Evolutionary conservation across 2,113 vertebrate species (phyloP), one percentile per base, ranked within the genome.

Genomic region (Solea solea): DNA sequence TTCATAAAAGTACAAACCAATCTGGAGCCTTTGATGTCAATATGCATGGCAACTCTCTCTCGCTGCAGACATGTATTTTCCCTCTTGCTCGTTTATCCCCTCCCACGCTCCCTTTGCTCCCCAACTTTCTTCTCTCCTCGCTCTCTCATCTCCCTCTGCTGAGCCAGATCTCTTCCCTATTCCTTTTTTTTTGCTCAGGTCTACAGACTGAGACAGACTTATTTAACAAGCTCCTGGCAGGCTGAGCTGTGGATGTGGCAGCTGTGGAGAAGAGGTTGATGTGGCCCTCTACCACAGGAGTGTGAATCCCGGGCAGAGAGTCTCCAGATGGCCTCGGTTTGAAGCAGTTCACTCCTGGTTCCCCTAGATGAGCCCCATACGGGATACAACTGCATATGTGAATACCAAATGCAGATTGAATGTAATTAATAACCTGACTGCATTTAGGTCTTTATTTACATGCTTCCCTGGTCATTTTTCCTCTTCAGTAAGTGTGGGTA

Each of bases 271-370:
- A 56, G 80, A 64, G 71, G 82, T 69, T 80, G 79, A 81, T 88
- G 74, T 82, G 58, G 72, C 69, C 81, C 67, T 71, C 71, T 81
- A 65, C 83, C 83, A 84, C 83, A 81, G 79, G 86, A 88, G 88
- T 87, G 71, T 81, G 80, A 87, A 78, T 90, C 87, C 88, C 88
- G 73, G 68, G 70, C 87, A 87, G 80, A 76, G 75, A 78, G 65
- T 45, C 85, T 91, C 88, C 91, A 92, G 89, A 92, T 91, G 89
- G 91, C 80, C 85, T 80, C 62, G 13, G 89, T 88, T 90, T 89
- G 87, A 90, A 87, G 83, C 87, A 54, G 61, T 79, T 89, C 88
- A 87, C 83, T 84, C 65, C 55, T 59, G 68, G 71, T 84, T 89
- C 64, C 73, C 62, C 64, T 59, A 64, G 76, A 88, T 86, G 81